These are phyloP conservation scores for Linnaemya tessellans DNA, from an alignment of 2,888 invertebrate genomes.

Conservation along the genomic window DNA sequence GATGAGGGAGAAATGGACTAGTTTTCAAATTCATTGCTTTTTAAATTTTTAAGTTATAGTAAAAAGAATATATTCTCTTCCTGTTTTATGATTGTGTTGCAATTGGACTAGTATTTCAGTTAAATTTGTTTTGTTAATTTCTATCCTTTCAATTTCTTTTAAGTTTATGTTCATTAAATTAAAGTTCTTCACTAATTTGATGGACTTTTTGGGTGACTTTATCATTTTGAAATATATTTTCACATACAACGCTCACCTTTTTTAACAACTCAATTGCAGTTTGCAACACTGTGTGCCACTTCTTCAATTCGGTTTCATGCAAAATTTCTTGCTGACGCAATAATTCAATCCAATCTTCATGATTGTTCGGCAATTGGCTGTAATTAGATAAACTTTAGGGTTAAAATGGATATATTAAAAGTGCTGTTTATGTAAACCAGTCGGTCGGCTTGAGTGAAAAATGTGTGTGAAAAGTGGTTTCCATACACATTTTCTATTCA, in stretches of 20 bases:
- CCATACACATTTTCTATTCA: no score
- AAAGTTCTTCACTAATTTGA: slow-evolving; percentile 75
- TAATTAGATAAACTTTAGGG: neutral
- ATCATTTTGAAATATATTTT: slow-evolving; percentile 80
- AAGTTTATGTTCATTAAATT: slow-evolving; percentile 23
- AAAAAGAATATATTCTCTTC: neutral
- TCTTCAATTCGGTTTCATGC: slow-evolving; percentile 91
- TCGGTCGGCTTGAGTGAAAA: no score
- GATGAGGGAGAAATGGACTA: neutral
- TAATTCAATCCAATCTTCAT: slow-evolving; percentile 92
- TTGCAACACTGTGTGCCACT: slow-evolving; percentile 91
- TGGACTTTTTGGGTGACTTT: slow-evolving; percentile 80
- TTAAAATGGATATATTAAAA: neutral
- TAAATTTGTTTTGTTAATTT: neutral
- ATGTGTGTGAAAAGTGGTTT: no score
- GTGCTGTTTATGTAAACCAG: no score
- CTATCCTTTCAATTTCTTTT: neutral
- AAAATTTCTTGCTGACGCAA: slow-evolving; percentile 91
- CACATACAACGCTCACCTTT: slow-evolving; percentile 86
- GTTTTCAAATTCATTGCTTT: neutral
- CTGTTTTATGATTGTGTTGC: slow-evolving; percentile 10
- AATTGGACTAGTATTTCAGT: slow-evolving; percentile 6
- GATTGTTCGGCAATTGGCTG: slow-evolving; percentile 88
- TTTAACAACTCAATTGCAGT: slow-evolving; percentile 88
- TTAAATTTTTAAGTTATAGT: neutral